A percentile compares a stretch with the other conserved stretches of the same genome.
These are phyloP conservation scores for Herminia tarsipennalis DNA, from an alignment of 2,888 invertebrate species.

Conservation along the genomic window DNA sequence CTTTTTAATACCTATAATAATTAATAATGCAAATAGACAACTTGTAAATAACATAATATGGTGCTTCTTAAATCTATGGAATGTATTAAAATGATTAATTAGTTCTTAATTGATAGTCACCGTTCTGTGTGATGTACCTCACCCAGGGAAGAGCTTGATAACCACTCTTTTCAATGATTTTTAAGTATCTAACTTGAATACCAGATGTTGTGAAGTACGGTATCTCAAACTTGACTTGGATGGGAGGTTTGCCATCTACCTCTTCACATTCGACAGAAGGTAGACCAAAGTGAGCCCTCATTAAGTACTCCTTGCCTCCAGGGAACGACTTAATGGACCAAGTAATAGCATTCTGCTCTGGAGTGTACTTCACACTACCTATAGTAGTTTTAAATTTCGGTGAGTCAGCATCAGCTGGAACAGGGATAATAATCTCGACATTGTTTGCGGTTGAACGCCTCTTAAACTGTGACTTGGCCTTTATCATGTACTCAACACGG, in stretches of 20 bases:
- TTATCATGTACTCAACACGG: constrained; percentile 99
- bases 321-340: constrained; percentile 99
- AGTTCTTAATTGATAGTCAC: constrained; percentile 98
- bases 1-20: constrained; percentile 53
- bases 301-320: constrained; percentile 98
- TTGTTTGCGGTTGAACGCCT: constrained; percentile 99
- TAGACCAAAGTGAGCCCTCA: constrained; percentile 98
- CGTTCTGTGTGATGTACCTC: constrained; percentile 99
- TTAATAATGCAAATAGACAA: constrained; percentile 55
- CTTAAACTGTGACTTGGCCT: constrained; percentile 99
- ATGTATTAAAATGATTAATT: constrained; percentile 84
- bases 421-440: constrained; percentile 98
- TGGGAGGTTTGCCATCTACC: constrained; percentile 97
- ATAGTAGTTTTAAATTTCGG: constrained; percentile 99
- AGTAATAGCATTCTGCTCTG: constrained; percentile 98
- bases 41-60: constrained; percentile 56
- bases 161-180: constrained; percentile 99
- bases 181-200: constrained; percentile 98
- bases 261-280: constrained; percentile 98
- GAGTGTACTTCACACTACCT: constrained; percentile 98
- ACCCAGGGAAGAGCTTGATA: constrained; percentile 99
- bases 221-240: constrained; percentile 99
- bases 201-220: constrained; percentile 99
- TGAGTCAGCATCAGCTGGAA: constrained; percentile 98
- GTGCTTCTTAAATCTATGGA: constrained; percentile 52